Base-by-base conservation (phyloP, 2,888 invertebrate genomes). In the Choristoneura rosaceana region DNA sequence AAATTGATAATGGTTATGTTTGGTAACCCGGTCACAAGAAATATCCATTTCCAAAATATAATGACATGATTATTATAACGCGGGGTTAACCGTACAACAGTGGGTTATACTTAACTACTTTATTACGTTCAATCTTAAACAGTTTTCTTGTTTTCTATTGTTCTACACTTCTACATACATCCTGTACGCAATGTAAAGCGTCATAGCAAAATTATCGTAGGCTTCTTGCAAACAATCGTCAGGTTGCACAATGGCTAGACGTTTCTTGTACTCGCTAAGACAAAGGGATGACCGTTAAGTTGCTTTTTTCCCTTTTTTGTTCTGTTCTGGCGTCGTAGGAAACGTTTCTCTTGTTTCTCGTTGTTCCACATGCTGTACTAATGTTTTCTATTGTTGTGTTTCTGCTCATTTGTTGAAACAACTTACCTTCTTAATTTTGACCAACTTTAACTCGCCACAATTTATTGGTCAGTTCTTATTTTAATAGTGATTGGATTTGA, bases 281-380 rank as follows among this genome's bases (percentile, higher is more conserved):
- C 89, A 90, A 89, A 90, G 85, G 85, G 86, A 83, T 84, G 81
- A 84, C 87, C 82, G 86, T 84, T 86, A 85, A 69, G 78, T 82
- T 81, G 77, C 74, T 83, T 87, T 89, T 86, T 84, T 76, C 81
- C 77, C 74, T 81, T 87, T 85, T 62, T 84, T 84, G 81, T 86
- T 78, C 77, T 79, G 81, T 79, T 79, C 80, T 82, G 81, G 80
- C 81, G 80, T 85, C 85, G 82, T 84, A 83, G 81, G 83, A 81
- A 81, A 83, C 79, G 80, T 84, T 85, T 87, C 83, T 82, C 83
- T 84, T 82, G 85, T 87, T 87, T 88, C 85, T 85, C 86, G 85
- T 80, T 79, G 84, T 85, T 82, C 83, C 77, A 88, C 83, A 84
- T 87, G 84, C 76, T 76, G 80, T 80, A 78, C 80, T 69, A 68